Percentiles rank a stretch among this genome's conserved stretches.
These are phyloP conservation scores for Callyntrura guangdongensis DNA, from an alignment of 2,888 invertebrate genomes.

Conservation along the genomic window DNA sequence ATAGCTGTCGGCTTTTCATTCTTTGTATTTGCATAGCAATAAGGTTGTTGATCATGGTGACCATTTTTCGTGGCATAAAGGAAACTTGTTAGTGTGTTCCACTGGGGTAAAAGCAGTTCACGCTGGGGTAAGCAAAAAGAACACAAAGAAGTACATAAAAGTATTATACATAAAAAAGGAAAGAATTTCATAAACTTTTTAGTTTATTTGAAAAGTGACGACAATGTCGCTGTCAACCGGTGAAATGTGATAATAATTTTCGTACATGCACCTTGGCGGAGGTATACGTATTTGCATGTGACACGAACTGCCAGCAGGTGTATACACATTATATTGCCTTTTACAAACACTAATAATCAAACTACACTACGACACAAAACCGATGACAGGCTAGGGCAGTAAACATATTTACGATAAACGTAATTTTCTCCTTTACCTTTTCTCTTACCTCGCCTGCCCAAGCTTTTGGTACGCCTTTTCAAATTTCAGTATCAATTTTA, in stretches of 20 bases:
- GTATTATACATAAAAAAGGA: too few species aligned
- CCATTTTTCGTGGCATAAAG: background rate
- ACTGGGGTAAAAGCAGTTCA: background rate
- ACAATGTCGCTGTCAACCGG: slow-evolving; percentile 2
- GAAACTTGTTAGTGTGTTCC: background rate
- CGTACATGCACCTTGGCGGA: background rate
- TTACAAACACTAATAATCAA: too few species aligned
- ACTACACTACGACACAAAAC: too few species aligned
- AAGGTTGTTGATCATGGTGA: background rate
- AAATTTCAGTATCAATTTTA: too few species aligned
- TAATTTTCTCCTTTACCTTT: too few species aligned
- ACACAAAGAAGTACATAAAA: background rate
- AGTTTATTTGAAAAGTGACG: background rate
- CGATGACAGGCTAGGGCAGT: too few species aligned
- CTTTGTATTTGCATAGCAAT: too few species aligned
- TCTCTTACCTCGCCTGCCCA: too few species aligned
- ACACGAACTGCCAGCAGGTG: background rate
- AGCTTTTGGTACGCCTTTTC: too few species aligned
- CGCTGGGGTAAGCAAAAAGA: background rate
- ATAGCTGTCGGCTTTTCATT: background rate
- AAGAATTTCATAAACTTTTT: background rate
- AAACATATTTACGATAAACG: too few species aligned
- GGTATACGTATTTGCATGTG: background rate
- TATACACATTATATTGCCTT: background rate
- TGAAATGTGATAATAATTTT: slow-evolving; percentile 4